phyloP scores from a whole-genome alignment of 2,797 vertebrate species.

The Muraenolepis orangiensis region DNA sequence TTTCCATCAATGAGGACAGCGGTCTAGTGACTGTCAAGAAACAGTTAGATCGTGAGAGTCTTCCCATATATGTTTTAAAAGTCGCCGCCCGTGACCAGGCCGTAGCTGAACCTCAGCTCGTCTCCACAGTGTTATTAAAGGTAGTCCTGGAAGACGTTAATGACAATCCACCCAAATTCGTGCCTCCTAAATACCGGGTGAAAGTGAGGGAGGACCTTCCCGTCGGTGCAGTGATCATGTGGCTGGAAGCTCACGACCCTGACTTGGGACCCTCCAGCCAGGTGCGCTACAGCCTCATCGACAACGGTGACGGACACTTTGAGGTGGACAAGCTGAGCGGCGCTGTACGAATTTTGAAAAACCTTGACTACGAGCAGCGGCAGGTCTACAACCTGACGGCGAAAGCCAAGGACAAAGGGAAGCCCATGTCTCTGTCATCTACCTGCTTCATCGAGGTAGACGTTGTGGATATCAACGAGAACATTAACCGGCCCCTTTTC shows the following conservation, averaged over 20 bases:
- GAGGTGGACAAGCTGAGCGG: constrained; percentile 97
- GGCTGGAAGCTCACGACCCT: constrained; percentile 92
- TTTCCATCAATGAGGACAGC: constrained; percentile 79
- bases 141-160: constrained; percentile 92
- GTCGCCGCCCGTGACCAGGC: constrained; percentile 89
- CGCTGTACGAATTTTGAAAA: constrained; percentile 86
- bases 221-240: constrained; percentile 87
- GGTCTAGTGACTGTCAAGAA: constrained; percentile 83
- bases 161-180: constrained; percentile 91
- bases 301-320: constrained; percentile 87
- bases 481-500: constrained; percentile 85
- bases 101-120: constrained; percentile 79
- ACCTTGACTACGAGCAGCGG: constrained; percentile 90
- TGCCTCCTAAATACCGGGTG: constrained; percentile 88
- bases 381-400: constrained; percentile 92
- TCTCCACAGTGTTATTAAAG: constrained; percentile 85
- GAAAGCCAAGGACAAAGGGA: constrained; percentile 95
- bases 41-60: constrained; percentile 83
- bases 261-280: constrained; percentile 90
- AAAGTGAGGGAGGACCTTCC: constrained; percentile 96
- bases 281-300: constrained; percentile 89
- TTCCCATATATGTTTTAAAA: constrained; percentile 79
- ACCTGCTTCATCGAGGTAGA: constrained; percentile 92
- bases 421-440: constrained; percentile 87
- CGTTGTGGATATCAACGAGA: constrained; percentile 95